Conservation (phyloP, 2,797 vertebrate species). For the Lacerta agilis region DNA sequence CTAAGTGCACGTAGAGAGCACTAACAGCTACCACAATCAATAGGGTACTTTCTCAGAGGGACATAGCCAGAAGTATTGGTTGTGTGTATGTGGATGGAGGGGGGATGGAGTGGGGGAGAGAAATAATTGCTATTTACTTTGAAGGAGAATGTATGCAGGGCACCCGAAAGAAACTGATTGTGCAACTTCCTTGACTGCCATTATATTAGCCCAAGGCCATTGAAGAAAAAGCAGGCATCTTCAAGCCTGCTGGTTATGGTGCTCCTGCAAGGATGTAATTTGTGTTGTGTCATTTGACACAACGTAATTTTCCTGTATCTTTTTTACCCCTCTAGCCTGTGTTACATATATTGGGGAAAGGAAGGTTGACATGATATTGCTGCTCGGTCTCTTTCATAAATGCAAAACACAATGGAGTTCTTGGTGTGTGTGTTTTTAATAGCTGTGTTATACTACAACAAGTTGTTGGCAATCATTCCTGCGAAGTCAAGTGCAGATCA, state of each 20-base stretch:
- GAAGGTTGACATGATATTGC: neutral
- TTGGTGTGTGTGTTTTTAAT: too few relatives aligned
- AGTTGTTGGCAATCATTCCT: neutral
- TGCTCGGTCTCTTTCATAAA: neutral
- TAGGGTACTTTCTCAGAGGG: neutral
- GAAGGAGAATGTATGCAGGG: neutral
- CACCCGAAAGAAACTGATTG: neutral
- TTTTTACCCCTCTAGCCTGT: neutral
- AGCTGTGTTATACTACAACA: neutral
- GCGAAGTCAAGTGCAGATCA: neutral
- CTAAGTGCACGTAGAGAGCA: neutral
- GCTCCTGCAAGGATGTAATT: neutral
- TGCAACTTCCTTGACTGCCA: neutral
- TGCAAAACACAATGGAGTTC: neutral
- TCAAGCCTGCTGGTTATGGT: neutral
- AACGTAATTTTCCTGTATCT: neutral
- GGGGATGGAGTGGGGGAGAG: rapidly evolving
- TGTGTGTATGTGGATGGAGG: neutral
- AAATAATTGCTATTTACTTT: neutral
- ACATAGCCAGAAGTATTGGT: neutral
- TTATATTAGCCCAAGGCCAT: neutral
- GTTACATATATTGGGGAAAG: neutral
- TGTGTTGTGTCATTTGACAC: constrained; percentile 18
- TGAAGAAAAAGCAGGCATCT: neutral
- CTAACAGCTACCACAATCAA: neutral